Evolutionary conservation across 2,888 invertebrate genomes (phyloP), one percentile per base, ranked within the genome.

Genomic region (Megaustenia siamemsis): DNA sequence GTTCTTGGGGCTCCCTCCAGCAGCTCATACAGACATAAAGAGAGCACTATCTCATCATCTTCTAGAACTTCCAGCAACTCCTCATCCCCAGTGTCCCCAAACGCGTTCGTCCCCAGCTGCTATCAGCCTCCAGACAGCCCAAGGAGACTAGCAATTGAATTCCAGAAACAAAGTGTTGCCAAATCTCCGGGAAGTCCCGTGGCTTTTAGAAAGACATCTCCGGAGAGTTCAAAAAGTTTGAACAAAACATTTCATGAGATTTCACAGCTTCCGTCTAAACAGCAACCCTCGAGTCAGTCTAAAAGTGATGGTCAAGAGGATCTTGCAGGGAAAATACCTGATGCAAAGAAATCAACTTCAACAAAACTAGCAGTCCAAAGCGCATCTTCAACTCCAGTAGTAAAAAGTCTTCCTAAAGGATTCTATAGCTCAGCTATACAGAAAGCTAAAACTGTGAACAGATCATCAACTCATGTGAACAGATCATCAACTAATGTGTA

Each of bases 41-140:
- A 80, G 24, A 69, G 76, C 35, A 32, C 78, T 43, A n/a, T 66
- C 28, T 76, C 80, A 63, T 56, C 63, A 21, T 80, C 63, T 4
- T 43, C 43, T 8, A 79, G 56, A 12, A 32, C 35, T 28, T 38
- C 66, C 38, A 83, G 71, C 56, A 83, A 45, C 35, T 32, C 73
- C 24, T 24, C 79, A 28, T 73, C 79, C 32, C 76, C 80, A 35
- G 56, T 32, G 18, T 80, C 76, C 1, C 83, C 86, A 43, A 86
- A 84, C 38, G 69, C 78, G n/a, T 66, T 84, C 43, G 73, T 79
- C 2, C 78, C 84, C 24, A 79, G 63, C 38, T 45, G 71, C 28
- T 45, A 66, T 38, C 79, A 71, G 28, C 81, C 66, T 10, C 84
- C 79, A 49, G 86, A 85, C n/a, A 85, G 86, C 40, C 84, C 84